Evolutionary conservation across 1,140 invertebrate species (phyloP).

Genomic region (Arion vulgaris): DNA sequence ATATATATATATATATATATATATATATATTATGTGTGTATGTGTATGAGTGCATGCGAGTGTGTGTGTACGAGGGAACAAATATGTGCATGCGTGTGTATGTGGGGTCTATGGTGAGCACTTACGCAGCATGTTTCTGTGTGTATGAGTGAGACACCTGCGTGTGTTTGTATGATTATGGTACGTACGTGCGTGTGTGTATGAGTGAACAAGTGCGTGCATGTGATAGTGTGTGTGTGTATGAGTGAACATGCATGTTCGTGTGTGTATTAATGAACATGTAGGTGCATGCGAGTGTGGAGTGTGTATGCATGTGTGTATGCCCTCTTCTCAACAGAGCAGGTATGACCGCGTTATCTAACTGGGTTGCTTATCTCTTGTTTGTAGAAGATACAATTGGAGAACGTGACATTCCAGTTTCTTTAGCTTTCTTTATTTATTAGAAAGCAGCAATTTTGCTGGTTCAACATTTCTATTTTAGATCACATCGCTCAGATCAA

Average conservation of each 20-base stretch:
- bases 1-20: slow-evolving; percentile 34
- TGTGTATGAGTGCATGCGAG: slow-evolving; percentile 3
- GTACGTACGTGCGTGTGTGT: not conserved
- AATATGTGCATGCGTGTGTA: not conserved
- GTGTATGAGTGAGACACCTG: not conserved
- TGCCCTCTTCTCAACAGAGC: not conserved
- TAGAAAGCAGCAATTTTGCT: too few species aligned
- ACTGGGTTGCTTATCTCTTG: too few species aligned
- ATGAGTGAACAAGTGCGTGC: not conserved
- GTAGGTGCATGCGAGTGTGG: not conserved
- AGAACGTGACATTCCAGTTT: too few species aligned
- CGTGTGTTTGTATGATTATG: not conserved
- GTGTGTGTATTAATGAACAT: not conserved
- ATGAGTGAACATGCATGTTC: not conserved
- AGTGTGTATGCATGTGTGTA: not conserved
- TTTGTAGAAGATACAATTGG: too few species aligned
- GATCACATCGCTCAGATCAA: too few species aligned
- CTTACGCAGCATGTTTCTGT: too few species aligned
- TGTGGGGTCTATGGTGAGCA: not conserved
- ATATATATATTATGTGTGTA: slow-evolving; percentile 26
- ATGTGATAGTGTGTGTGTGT: not conserved
- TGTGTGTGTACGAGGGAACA: not conserved
- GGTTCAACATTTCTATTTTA: too few species aligned
- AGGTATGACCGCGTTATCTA: too few species aligned
- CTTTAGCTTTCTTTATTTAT: too few species aligned